These are phyloP conservation scores for Callyntrura guangdongensis DNA, from an alignment of 2,888 invertebrate species.

Conservation along the genomic window DNA sequence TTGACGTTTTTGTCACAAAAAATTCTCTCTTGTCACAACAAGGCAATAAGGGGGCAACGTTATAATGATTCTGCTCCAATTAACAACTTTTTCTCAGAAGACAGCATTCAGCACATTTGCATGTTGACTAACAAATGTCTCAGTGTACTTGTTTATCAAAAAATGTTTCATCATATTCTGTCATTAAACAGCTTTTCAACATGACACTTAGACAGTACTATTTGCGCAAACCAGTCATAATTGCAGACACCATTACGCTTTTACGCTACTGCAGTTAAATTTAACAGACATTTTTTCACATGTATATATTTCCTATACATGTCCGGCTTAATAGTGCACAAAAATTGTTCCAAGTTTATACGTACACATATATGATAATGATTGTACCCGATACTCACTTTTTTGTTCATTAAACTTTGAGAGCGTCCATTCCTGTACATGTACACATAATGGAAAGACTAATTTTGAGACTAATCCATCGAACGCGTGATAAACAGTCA, in stretches of 20 bases:
- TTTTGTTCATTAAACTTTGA: too few species aligned
- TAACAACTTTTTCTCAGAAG: background rate
- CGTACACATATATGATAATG: too few species aligned
- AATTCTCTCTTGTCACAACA: background rate
- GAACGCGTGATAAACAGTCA: background rate
- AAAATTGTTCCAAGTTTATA: too few species aligned
- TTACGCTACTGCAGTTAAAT: too few species aligned
- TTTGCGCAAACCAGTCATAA: background rate
- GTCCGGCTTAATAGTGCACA: too few species aligned
- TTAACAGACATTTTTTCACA: too few species aligned
- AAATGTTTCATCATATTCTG: slow-evolving; percentile 1
- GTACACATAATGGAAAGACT: too few species aligned
- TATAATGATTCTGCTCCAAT: slow-evolving; percentile 42
- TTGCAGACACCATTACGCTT: background rate
- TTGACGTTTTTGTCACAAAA: slow-evolving; percentile 18
- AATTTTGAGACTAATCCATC: too few species aligned
- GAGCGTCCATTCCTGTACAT: too few species aligned
- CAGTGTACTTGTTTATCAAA: background rate
- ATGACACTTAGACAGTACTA: background rate
- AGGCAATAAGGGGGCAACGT: background rate
- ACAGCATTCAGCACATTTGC: background rate
- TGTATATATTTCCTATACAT: too few species aligned
- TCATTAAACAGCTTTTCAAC: background rate
- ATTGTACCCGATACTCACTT: too few species aligned
- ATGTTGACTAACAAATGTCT: background rate